Percentiles rank a stretch among this genome's conserved stretches.
These are phyloP conservation scores for Penaeus japonicus DNA, from an alignment of 1,140 invertebrate genomes.

Conservation along the genomic window DNA sequence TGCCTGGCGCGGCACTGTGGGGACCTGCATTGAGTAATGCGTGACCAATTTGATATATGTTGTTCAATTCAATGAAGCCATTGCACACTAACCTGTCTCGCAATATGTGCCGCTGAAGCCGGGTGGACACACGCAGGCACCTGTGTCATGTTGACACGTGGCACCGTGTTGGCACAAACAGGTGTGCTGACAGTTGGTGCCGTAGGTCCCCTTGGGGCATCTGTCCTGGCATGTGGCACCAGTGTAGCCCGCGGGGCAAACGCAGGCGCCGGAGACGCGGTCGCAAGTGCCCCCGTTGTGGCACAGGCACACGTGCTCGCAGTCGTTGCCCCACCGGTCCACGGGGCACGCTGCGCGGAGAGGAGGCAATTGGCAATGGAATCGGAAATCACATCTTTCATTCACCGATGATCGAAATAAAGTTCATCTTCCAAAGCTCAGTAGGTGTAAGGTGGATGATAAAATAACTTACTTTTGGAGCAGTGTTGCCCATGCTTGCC, in stretches of 20 bases:
- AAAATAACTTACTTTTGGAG: conserved; percentile 33
- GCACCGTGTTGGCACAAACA: conserved; percentile 39
- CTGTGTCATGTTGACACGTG: conserved; percentile 30
- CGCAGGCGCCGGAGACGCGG: conserved; percentile 74
- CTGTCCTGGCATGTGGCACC: conserved; percentile 73
- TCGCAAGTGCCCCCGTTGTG: conserved; percentile 79
- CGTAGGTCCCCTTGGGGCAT: conserved; percentile 63
- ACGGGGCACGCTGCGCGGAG: conserved; percentile 3
- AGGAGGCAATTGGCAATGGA: too few relatives aligned
- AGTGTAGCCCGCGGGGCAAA: conserved; percentile 78
- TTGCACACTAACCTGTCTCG: conserved; percentile 53
- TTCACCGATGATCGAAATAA: too few relatives aligned
- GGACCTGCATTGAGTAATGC: too few relatives aligned
- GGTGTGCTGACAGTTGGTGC: conserved; percentile 34
- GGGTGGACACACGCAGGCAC: conserved; percentile 72
- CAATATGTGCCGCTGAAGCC: conserved; percentile 84
- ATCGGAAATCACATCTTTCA: too few relatives aligned
- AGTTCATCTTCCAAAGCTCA: too few relatives aligned
- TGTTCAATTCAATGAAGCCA: too few relatives aligned
- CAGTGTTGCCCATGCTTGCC: conserved; percentile 82
- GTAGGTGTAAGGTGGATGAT: too few relatives aligned
- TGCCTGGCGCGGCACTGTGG: too few relatives aligned
- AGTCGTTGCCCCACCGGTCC: conserved; percentile 61
- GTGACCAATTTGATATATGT: too few relatives aligned
- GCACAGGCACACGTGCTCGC: conserved; percentile 74